Base-by-base conservation (phyloP, 2,888 invertebrate species). In the Drosophila pseudotalamancana region DNA sequence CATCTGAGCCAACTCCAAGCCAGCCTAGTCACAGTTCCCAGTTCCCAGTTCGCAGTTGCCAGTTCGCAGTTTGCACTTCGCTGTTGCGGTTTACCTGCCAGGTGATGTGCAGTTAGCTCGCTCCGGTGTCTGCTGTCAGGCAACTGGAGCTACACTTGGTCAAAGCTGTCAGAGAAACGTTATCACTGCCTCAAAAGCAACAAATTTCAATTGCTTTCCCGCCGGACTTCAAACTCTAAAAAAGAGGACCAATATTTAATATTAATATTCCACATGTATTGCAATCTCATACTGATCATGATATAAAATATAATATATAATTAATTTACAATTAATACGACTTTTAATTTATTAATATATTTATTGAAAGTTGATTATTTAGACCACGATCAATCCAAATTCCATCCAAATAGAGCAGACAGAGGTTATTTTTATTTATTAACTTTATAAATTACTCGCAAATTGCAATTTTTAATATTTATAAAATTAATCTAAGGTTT, bases 31-130 rank as follows among this genome's bases (percentile, higher is more conserved):
- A 46, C 11, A 46, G 45, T 21, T 32, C 1, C 29, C 40, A 21
- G 48, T 45, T 45, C 25, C 39, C 56, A 25, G 66, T 56, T 67
- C 66, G 16, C 42, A 6, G 21, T 14, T 40, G n/a, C n/a, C n/a
- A n/a, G n/a, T 3, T 8, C 29, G 35, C 63, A 29, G 64, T 56
- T 70, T 76, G n/a, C n/a, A n/a, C n/a, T n/a, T n/a, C n/a, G n/a
- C n/a, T n/a, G n/a, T n/a, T n/a, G 84, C 49, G 81, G 81, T 77
- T 67, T 81, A 34, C 39, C 77, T 45, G 76, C 79, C 78, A 81
- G 85, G 60, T 84, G 85, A 78, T 81, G 67, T 77, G 85, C 78
- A 81, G 84, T 77, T 81, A 77, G 66, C 60, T 62, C 42, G 54
- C 65, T 55, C 57, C 53, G 49, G 60, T 68, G 34, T 70, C 60